Evolutionary conservation across 2,888 invertebrate genomes (phyloP).

Genomic region (Cheilosia vulpina): DNA sequence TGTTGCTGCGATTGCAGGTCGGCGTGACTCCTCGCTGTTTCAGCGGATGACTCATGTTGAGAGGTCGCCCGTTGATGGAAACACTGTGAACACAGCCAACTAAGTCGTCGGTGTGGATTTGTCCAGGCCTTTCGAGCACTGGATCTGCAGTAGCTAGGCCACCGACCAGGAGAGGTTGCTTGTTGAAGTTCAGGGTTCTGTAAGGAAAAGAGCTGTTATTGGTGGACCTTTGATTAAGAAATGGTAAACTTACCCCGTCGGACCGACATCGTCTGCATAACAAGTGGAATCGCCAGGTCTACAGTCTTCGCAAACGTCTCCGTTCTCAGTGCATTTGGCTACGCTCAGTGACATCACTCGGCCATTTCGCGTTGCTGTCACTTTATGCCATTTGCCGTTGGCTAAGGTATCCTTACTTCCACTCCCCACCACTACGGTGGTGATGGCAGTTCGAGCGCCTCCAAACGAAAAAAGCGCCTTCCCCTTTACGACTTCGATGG

Average conservation of each 20-base stretch:
- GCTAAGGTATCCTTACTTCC: constrained; percentile 86
- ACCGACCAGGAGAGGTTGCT: constrained; percentile 93
- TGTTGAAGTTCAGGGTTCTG: constrained; percentile 96
- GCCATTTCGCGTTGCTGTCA: constrained; percentile 95
- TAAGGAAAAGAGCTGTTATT: constrained; percentile 79
- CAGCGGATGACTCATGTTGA: constrained; percentile 92
- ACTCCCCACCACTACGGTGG: constrained; percentile 88
- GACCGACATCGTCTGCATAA: constrained; percentile 93
- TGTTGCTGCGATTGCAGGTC: constrained; percentile 89
- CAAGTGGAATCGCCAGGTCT: constrained; percentile 92
- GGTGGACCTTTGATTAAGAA: not conserved
- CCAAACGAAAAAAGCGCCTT: constrained; percentile 95
- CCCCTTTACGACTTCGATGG: constrained; percentile 93
- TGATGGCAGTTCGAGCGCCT: constrained; percentile 94
- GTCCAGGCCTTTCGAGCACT: constrained; percentile 93
- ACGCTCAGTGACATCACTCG: constrained; percentile 93
- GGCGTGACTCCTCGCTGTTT: constrained; percentile 89
- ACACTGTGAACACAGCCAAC: constrained; percentile 97
- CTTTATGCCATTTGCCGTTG: constrained; percentile 95
- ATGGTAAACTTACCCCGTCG: constrained; percentile 89
- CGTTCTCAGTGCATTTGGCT: constrained; percentile 92
- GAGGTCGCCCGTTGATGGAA: constrained; percentile 91
- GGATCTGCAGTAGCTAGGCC: constrained; percentile 94
- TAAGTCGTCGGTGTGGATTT: constrained; percentile 95
- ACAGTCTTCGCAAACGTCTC: constrained; percentile 94